Percentiles rank a stretch among this genome's conserved stretches.
Evolutionary conservation across 1,140 invertebrate species (phyloP).

Genomic region (Acyrthosiphon pisum): DNA sequence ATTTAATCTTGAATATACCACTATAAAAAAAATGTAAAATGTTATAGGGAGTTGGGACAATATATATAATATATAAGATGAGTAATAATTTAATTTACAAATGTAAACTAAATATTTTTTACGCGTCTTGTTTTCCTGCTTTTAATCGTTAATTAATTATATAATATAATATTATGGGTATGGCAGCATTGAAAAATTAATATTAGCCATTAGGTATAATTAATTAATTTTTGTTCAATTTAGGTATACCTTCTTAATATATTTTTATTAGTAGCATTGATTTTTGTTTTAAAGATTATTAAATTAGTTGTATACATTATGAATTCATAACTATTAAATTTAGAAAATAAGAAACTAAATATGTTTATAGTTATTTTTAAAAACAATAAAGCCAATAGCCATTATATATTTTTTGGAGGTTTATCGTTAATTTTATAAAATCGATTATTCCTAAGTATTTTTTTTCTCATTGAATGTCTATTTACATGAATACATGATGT

Average conservation of each 20-base stretch:
- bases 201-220: too few relatives aligned
- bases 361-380: not conserved
- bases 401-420: not conserved
- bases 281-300: not conserved
- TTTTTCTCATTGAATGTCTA: not conserved
- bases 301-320: not conserved
- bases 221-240: too few relatives aligned
- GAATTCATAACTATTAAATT: not conserved
- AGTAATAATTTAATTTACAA: not conserved
- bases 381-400: not conserved
- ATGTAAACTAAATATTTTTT: not conserved
- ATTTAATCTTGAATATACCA: conserved; percentile 25
- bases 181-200: too few relatives aligned
- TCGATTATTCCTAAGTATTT: not conserved
- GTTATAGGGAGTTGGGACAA: not conserved
- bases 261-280: not conserved
- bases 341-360: not conserved
- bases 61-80: not conserved
- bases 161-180: not conserved
- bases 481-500: not conserved
- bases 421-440: not conserved
- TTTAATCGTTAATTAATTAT: not conserved
- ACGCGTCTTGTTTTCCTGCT: not conserved
- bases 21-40: not conserved
- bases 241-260: not conserved